Evolutionary conservation across 2,113 vertebrate species (phyloP), one percentile per base, ranked within the genome.

Genomic region (Mellivora capensis): DNA sequence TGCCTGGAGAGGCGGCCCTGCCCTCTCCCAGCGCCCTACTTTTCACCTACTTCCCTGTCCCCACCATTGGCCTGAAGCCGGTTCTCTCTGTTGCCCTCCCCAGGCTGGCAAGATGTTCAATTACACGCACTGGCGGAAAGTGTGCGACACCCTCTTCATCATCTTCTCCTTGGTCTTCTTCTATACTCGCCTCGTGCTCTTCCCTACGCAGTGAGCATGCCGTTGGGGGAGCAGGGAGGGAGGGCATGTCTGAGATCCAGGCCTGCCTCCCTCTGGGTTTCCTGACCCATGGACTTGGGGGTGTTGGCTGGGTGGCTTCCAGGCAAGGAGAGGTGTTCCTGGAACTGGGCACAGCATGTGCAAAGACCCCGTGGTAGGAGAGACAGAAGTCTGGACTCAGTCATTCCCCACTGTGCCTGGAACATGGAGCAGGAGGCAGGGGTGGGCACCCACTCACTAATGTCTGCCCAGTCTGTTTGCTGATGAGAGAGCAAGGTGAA

Each of bases 111-210:
- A 99, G 98, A 99, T 99, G 99, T 98, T 99, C 77, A 99, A 99
- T 98, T 99, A 99, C 13, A 98, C 98, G 0, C 97, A 95, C 79
- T 99, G 98, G 98, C 98, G 94, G 44, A 98, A 54, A 42, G 98
- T 94, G 0, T 99, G 99, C 39, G 98, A 99, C 77, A 4, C 82
- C 0, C 97, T 99, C 93, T 99, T 99, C 98, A 86, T 99, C 74
- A 0, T 99, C 96, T 99, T 99, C 64, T 97, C 99, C 21, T 23
- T 98, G 31, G 98, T 99, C 74, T 99, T 99, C 98, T 98, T 99
- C 83, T 95, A 99, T 87, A 99, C 99, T 0, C 98, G 99, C 61
- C 99, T 99, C 1, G 93, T 99, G 52, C 97, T 99, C 88, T 99
- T 99, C 90, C 99, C 99, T 31, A 95, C 96, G 91, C 98, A 98